Percentiles rank a stretch among this genome's conserved stretches.
These are phyloP conservation scores for Bombus fervidus DNA, from an alignment of 1,140 invertebrate genomes.

Conservation along the genomic window DNA sequence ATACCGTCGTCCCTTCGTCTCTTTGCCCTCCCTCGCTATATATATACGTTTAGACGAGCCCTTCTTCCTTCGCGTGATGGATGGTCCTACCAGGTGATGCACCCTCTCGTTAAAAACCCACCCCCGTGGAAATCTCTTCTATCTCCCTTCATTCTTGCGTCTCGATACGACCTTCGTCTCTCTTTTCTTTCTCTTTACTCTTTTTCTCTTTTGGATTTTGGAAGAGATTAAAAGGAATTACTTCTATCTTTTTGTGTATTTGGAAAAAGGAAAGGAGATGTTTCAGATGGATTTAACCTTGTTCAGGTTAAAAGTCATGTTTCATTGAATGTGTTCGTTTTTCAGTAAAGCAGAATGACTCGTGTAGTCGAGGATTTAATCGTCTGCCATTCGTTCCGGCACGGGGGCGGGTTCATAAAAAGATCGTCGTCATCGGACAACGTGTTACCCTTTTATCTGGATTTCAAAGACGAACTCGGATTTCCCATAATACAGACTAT, in stretches of 20 bases:
- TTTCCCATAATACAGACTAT: neutral
- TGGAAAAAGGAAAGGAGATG: slow-evolving; percentile 5
- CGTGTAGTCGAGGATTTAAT: slow-evolving; percentile 53
- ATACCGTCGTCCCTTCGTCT: slow-evolving; percentile 41
- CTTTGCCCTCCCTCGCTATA: slow-evolving; percentile 26
- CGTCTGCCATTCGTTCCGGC: slow-evolving; percentile 56
- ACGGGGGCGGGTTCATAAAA: slow-evolving; percentile 58
- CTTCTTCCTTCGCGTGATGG: slow-evolving; percentile 54
- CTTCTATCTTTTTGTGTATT: neutral
- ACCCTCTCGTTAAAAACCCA: slow-evolving; percentile 53
- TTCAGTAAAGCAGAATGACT: slow-evolving; percentile 38
- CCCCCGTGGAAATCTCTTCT: slow-evolving; percentile 26
- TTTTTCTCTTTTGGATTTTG: neutral
- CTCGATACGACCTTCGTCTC: neutral
- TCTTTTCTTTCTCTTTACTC: neutral
- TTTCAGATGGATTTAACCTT: neutral
- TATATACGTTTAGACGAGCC: neutral
- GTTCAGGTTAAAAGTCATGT: neutral
- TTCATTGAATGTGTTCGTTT: slow-evolving; percentile 15
- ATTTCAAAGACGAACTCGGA: neutral
- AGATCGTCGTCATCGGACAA: slow-evolving; percentile 48
- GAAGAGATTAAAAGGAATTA: no score
- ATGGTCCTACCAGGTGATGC: slow-evolving; percentile 67
- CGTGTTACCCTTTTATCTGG: neutral
- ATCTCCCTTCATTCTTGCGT: neutral